These are phyloP conservation scores for Porites evermanni DNA, from an alignment of 92 coral and sea anemone genomes.

Conservation along the genomic window DNA sequence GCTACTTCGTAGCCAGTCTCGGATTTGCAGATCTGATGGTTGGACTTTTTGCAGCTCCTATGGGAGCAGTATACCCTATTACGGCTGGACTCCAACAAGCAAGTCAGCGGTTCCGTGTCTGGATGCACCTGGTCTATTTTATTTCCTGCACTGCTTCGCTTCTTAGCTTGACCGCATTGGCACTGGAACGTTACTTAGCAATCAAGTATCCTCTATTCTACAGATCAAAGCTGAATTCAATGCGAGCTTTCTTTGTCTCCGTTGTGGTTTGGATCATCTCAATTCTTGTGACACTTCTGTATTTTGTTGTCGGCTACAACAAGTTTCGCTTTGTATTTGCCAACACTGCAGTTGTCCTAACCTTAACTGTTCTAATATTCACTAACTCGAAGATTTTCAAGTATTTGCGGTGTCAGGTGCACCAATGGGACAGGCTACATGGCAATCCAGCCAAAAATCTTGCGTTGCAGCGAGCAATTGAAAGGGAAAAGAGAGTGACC, in stretches of 20 bases:
- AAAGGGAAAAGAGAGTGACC: conserved; percentile 40
- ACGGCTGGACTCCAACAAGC: conserved; percentile 63
- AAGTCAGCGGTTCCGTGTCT: background rate
- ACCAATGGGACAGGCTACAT: conserved; percentile 6
- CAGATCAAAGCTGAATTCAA: conserved; percentile 48
- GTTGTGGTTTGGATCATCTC: conserved; percentile 64
- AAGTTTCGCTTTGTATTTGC: conserved; percentile 72
- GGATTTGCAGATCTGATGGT: conserved; percentile 86
- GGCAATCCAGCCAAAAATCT: conserved; percentile 24
- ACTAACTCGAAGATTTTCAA: conserved; percentile 4
- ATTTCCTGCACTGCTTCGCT: conserved; percentile 75
- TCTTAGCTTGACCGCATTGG: conserved; percentile 65
- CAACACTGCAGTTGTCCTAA: conserved; percentile 62
- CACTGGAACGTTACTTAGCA: conserved; percentile 71
- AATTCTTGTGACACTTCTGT: conserved; percentile 49
- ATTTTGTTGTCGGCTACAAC: conserved; percentile 61
- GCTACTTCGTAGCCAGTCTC: conserved; percentile 73
- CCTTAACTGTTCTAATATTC: conserved; percentile 46
- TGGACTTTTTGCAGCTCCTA: conserved; percentile 72
- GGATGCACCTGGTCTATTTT: conserved; percentile 63
- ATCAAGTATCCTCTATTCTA: conserved; percentile 60
- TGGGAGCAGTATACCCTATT: conserved; percentile 60
- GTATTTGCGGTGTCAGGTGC: conserved; percentile 3
- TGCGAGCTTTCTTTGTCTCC: conserved; percentile 53
- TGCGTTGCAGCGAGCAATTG: conserved; percentile 25